Percentiles rank a stretch among this genome's conserved stretches.
phyloP scores from a whole-genome alignment of 2,888 invertebrate species.

The Trachelus troglodyta region DNA sequence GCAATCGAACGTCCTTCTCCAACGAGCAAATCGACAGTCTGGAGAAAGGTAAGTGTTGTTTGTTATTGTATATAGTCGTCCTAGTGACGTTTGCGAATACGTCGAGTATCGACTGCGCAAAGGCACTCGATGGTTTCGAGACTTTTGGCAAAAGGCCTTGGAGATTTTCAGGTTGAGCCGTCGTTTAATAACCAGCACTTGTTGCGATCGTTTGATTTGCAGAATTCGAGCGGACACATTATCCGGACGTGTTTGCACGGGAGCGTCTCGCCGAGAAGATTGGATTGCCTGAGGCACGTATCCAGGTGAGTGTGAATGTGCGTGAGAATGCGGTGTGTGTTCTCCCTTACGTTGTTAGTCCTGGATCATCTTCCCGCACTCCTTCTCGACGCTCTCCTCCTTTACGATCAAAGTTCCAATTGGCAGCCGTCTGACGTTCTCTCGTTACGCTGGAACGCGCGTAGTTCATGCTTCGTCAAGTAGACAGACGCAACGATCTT shows the following conservation, averaged over 20 bases:
- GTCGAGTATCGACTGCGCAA: too few relatives aligned
- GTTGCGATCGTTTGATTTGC: constrained; percentile 63
- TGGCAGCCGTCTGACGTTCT: constrained; percentile 31
- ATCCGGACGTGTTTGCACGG: constrained; percentile 96
- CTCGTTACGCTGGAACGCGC: constrained; percentile 50
- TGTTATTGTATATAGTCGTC: too few relatives aligned
- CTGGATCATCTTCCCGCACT: constrained; percentile 1
- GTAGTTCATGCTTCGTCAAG: constrained; percentile 30
- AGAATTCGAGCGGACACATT: constrained; percentile 98
- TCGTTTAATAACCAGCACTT: constrained; percentile 49
- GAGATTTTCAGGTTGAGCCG: too few relatives aligned
- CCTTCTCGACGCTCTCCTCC: background rate
- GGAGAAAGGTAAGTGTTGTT: constrained; percentile 86
- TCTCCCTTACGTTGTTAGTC: background rate
- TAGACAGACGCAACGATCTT: too few relatives aligned
- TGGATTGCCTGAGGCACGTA: constrained; percentile 98
- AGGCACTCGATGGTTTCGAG: background rate
- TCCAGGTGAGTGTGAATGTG: constrained; percentile 88
- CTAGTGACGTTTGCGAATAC: too few relatives aligned
- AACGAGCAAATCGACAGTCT: constrained; percentile 98
- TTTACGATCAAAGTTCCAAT: too few relatives aligned
- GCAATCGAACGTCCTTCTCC: constrained; percentile 97
- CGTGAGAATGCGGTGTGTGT: constrained; percentile 53
- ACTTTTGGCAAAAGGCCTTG: background rate
- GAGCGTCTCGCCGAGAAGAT: constrained; percentile 97